Percentiles rank a stretch among this genome's conserved stretches.
Conservation (phyloP, 2,888 invertebrate species). For the Microctonus brassicae region DNA sequence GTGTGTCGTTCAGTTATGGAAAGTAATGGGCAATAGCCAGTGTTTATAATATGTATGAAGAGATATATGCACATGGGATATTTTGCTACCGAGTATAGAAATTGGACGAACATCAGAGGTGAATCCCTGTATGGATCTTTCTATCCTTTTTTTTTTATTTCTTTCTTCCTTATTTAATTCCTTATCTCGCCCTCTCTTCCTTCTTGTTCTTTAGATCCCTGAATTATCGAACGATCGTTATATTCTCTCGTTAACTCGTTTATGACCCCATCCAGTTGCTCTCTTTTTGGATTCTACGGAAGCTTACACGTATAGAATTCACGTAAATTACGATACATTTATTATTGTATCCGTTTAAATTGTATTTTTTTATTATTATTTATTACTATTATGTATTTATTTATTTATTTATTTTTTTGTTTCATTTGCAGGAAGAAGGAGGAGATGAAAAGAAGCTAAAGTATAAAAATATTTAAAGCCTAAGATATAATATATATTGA, state of each 20-base stretch:
- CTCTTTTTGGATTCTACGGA: slow-evolving; percentile 4
- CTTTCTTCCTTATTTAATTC: slow-evolving; percentile 10
- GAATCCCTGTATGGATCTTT: slow-evolving; percentile 30
- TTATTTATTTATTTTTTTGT: background rate
- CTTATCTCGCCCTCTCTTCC: background rate
- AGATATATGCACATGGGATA: slow-evolving; percentile 35
- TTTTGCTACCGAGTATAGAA: slow-evolving; percentile 22
- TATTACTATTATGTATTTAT: background rate
- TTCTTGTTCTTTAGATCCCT: slow-evolving; percentile 18
- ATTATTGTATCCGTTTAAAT: background rate
- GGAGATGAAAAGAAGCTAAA: background rate
- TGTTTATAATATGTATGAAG: slow-evolving; percentile 32
- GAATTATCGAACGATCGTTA: slow-evolving; percentile 31
- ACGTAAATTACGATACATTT: background rate
- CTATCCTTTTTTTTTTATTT: background rate
- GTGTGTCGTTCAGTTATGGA: slow-evolving; percentile 42
- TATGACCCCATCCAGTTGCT: slow-evolving; percentile 12
- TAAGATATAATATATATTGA: background rate
- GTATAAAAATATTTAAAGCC: background rate
- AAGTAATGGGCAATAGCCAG: slow-evolving; percentile 42
- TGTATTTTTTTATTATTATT: background rate
- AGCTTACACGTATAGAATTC: background rate
- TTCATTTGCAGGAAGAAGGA: background rate
- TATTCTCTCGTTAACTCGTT: slow-evolving; percentile 37
- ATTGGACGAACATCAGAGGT: slow-evolving; percentile 35